Percentiles rank a stretch among this genome's conserved stretches.
These are phyloP conservation scores for Pocota personata DNA, from an alignment of 2,888 invertebrate genomes.

Conservation along the genomic window DNA sequence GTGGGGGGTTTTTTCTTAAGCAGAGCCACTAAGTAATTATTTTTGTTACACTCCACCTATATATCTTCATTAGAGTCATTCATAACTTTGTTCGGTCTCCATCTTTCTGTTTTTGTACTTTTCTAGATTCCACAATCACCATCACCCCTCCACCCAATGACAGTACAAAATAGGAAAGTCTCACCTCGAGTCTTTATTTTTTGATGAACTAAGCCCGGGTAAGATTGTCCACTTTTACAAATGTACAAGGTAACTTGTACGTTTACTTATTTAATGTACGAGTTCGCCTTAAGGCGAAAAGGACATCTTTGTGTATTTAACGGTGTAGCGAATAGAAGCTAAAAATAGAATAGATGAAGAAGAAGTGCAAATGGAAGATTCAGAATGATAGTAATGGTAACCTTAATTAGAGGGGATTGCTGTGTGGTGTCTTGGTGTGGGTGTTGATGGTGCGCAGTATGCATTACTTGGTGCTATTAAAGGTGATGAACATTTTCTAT, in stretches of 20 bases:
- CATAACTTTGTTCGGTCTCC: constrained; percentile 56
- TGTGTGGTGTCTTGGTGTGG: constrained; percentile 13
- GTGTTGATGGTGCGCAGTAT: not conserved
- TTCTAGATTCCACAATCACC: not conserved
- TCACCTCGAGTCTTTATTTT: constrained; percentile 35
- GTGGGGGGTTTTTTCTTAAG: too few species aligned
- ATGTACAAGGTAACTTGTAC: constrained; percentile 57
- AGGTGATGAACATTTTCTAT: constrained; percentile 18
- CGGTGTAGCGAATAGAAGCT: constrained; percentile 11
- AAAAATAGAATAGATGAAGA: constrained; percentile 49
- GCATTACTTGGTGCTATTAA: constrained; percentile 3
- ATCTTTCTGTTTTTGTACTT: not conserved
- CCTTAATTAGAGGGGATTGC: constrained; percentile 50
- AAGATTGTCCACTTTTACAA: constrained; percentile 49
- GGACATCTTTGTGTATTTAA: constrained; percentile 47
- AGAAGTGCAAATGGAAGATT: constrained; percentile 66
- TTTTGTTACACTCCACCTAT: constrained; percentile 64
- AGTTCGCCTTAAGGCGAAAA: constrained; percentile 13
- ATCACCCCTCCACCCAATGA: not conserved
- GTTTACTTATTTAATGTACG: constrained; percentile 65
- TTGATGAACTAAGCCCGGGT: constrained; percentile 43
- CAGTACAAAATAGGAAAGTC: constrained; percentile 26
- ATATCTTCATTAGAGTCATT: constrained; percentile 72
- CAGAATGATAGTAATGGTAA: constrained; percentile 45
- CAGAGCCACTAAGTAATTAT: constrained; percentile 70